These are phyloP conservation scores for Psilopsiagon aymara DNA, from an alignment of 2,113 vertebrate species.

Conservation along the genomic window DNA sequence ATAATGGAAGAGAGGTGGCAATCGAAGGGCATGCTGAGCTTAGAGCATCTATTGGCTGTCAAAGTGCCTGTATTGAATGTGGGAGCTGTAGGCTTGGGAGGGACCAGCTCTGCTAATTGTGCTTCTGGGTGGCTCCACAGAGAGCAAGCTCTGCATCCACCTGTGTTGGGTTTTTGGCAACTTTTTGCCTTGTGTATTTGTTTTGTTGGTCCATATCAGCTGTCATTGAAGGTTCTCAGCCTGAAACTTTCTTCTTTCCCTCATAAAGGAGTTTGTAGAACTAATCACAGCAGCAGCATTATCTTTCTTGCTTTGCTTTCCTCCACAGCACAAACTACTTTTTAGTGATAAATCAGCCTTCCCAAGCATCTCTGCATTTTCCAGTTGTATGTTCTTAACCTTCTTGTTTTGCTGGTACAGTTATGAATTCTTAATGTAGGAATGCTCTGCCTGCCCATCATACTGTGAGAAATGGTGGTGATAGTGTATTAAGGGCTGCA, in stretches of 20 bases:
- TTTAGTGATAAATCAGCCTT: not conserved
- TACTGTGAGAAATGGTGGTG: not conserved
- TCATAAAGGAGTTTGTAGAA: not conserved
- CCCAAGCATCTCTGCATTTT: not conserved
- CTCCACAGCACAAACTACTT: not conserved
- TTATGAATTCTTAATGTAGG: not conserved
- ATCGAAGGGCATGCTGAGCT: slow-evolving; percentile 22
- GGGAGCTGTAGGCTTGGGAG: not conserved
- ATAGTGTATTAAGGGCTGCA: not conserved
- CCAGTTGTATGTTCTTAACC: not conserved
- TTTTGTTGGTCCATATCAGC: not conserved
- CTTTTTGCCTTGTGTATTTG: not conserved
- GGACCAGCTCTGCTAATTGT: not conserved
- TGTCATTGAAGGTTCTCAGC: not conserved
- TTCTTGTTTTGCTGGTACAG: not conserved
- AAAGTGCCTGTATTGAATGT: not conserved
- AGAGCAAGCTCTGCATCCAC: not conserved
- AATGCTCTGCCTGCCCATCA: not conserved
- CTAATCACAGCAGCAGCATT: not conserved
- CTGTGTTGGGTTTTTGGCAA: not conserved
- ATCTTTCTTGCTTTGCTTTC: not conserved
- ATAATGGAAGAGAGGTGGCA: slow-evolving; percentile 20
- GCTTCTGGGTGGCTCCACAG: not conserved
- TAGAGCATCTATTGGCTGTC: not conserved
- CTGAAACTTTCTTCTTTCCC: not conserved